Base-by-base conservation (phyloP, 2,113 vertebrate species). In the Macquaria ambigua region DNA sequence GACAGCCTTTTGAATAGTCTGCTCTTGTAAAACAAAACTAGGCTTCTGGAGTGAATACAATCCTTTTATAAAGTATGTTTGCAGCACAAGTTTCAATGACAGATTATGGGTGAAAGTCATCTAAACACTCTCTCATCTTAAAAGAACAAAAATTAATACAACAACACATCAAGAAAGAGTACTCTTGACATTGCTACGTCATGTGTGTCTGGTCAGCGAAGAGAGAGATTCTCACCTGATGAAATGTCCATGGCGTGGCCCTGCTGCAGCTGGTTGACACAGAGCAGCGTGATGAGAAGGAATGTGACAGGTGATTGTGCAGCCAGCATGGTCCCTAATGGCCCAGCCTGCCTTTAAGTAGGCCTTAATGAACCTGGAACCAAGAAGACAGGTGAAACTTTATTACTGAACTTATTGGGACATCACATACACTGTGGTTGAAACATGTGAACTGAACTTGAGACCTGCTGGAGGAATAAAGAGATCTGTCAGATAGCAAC, bases 201-300 rank as follows among this genome's bases (percentile, higher is more conserved):
- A 18, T 43, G 10, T 66, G 18, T 58, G 4, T 68, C 31, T 12
- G 61, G 15, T 72, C 34, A 10, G 2, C 25, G 28, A 63, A n/a
- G 3, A 34, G 34, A 34, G 18, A 75, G 50, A 69, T 48, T 80
- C 82, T 91, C 66, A 95, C 94, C 94, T 94, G 90, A 82, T 74
- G 62, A 63, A 79, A 64, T 58, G 58, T 87, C 79, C 73, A 73
- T 12, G 34, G 77, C 20, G 3, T 56, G 56, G 58, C 87, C 52
- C 61, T 41, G 82, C 88, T 86, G 82, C 80, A 82, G 81, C 58
- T 84, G 83, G 52, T 10, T 71, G 77, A 89, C 63, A 77, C 59
- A 81, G 69, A 95, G 73, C 79, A 92, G 77, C 72, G 77, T 84
- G 81, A 87, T 61, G 79, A 93, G 74, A 76, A 91, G 80, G 61